phyloP scores from a whole-genome alignment of 2,113 vertebrate genomes.

The Corapipo altera region DNA sequence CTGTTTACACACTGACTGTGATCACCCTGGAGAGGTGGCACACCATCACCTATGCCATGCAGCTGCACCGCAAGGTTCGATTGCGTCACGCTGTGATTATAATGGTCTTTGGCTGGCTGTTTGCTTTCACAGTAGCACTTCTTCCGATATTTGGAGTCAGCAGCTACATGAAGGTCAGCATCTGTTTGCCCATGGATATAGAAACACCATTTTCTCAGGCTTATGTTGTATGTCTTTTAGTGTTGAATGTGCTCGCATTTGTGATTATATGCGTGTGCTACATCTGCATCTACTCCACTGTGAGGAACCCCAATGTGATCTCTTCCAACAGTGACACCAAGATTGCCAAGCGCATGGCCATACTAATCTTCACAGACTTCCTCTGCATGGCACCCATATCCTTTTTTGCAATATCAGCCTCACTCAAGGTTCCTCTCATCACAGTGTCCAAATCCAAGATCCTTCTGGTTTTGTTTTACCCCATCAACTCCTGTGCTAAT shows the following conservation, averaged over 20 bases:
- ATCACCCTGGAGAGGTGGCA: constrained; percentile 97
- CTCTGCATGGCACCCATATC: constrained; percentile 97
- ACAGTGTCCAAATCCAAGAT: constrained; percentile 92
- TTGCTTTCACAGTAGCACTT: constrained; percentile 82
- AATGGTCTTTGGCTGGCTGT: constrained; percentile 89
- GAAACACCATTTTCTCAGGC: constrained; percentile 81
- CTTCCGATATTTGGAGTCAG: constrained; percentile 89
- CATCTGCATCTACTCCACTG: constrained; percentile 88
- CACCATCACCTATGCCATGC: constrained; percentile 94
- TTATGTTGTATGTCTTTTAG: constrained; percentile 85
- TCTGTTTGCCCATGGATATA: constrained; percentile 97
- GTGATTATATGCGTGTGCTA: constrained; percentile 89
- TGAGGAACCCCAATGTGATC: constrained; percentile 84
- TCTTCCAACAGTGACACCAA: constrained; percentile 87
- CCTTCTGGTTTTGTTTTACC: constrained; percentile 94
- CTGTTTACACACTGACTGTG: constrained; percentile 88
- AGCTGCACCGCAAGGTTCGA: constrained; percentile 85
- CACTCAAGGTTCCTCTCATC: constrained; percentile 92
- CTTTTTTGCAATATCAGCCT: constrained; percentile 95
- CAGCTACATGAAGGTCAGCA: constrained; percentile 95
- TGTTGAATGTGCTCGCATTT: constrained; percentile 91
- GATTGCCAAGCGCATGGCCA: constrained; percentile 93
- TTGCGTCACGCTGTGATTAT: constrained; percentile 83
- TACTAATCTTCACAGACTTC: constrained; percentile 96
- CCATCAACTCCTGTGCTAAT: constrained; percentile 96